A percentile compares a stretch with the other conserved stretches of the same genome.
phyloP scores from a whole-genome alignment of 2,113 vertebrate genomes.

The Cepphus grylle region DNA sequence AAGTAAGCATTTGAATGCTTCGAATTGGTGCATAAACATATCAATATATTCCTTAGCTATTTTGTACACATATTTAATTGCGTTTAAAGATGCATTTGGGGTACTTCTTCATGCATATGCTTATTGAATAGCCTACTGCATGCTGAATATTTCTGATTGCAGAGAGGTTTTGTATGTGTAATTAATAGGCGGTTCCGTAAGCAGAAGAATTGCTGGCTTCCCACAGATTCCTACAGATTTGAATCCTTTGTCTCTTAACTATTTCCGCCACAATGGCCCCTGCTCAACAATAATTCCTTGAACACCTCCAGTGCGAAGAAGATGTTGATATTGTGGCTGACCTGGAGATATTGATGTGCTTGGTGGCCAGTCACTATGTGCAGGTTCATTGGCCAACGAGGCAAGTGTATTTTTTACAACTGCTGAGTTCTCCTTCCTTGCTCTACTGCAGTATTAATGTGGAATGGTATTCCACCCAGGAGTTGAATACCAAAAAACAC shows the following conservation, averaged over 20 bases:
- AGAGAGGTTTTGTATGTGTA: background rate
- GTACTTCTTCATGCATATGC: background rate
- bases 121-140: background rate
- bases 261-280: background rate
- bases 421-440: background rate
- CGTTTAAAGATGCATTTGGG: conserved; percentile 9
- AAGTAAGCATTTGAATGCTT: conserved; percentile 23
- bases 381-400: background rate
- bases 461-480: background rate
- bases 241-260: background rate
- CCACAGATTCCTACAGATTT: background rate
- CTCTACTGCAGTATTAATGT: background rate
- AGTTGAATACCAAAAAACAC: background rate
- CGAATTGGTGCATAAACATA: background rate
- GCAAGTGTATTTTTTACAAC: background rate
- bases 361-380: background rate
- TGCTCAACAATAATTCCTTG: background rate
- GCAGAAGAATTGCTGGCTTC: background rate
- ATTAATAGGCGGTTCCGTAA: background rate
- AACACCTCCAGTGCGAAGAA: background rate
- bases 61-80: background rate
- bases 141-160: background rate
- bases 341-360: background rate
- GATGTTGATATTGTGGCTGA: background rate
- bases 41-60: background rate